Base-by-base conservation (phyloP, 2,888 invertebrate genomes). In the Alcis repandata region DNA sequence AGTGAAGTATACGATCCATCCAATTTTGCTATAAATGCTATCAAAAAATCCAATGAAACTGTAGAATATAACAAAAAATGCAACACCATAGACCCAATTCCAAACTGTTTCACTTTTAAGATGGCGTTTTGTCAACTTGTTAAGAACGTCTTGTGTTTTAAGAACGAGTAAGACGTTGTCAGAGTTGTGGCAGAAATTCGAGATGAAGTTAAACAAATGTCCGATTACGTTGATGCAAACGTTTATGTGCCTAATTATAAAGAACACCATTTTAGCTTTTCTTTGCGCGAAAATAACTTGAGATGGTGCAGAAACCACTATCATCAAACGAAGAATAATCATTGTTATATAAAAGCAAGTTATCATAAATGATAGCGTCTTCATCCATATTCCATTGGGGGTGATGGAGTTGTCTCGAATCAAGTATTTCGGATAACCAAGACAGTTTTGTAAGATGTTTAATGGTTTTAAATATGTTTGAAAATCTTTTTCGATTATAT, bases 401-500 rank as follows among this genome's bases (percentile, higher is more conserved):
- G 65, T 57, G 8, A 66, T 51, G 11, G 61, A 66, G 17, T 66
- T 66, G 33, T 66, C 60, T 17, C 60, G 38, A 33, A 66, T 60
- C 13, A 19, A 15, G 41, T 57, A 60, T 33, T 66, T 66, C 2
- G 65, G 60, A 19, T 48, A 56, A 1, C 57, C 33, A 4, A 20
- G 11, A 4, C 51, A 22, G 10, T 11, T 33, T 32, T 66, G 65
- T 4, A 61, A 19, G 20, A 61, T 40, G 27, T 66, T 57, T 4
- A 65, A 49, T 4, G 65, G 65, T 19, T 10, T 52, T 6, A 66
- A 6, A n/a, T 41, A 60, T 33, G 38, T 51, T 46, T 60, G 60
- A n/a, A 66, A 60, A 7, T 22, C 27, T 61, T 40, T 40, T 7
- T 61, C 51, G 0, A 65, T 19, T 10, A 20, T 20, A 40, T 65